Evolutionary conservation across 2,113 vertebrate genomes (phyloP).

Genomic region (Mandrillus leucophaeus): DNA sequence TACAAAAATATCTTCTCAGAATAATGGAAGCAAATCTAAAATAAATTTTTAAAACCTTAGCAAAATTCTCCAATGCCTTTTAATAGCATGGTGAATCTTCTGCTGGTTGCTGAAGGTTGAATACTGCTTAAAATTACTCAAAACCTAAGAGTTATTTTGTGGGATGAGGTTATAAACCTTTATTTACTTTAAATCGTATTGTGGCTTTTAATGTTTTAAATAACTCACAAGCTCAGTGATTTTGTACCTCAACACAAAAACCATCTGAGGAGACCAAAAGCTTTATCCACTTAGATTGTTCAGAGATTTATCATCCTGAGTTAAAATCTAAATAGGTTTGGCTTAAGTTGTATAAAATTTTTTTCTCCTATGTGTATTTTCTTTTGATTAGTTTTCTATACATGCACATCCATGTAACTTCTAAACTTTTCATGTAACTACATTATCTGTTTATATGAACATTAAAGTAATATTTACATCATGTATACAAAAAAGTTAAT

Average conservation of each 20-base stretch:
- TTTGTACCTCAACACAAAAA: conserved; percentile 12
- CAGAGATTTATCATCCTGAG: neutral
- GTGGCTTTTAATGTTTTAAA: conserved; percentile 52
- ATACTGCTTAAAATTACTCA: neutral
- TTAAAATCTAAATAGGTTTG: conserved; percentile 13
- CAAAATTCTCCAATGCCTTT: neutral
- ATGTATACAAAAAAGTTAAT: neutral
- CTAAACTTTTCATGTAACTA: neutral
- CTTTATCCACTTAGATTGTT: neutral
- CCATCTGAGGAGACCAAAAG: neutral
- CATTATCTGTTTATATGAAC: neutral
- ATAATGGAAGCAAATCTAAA: neutral
- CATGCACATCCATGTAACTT: neutral
- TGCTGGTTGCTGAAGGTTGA: neutral
- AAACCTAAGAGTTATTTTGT: neutral
- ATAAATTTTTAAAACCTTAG: neutral
- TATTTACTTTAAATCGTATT: conserved; percentile 25
- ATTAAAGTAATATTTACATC: neutral
- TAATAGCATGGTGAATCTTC: neutral
- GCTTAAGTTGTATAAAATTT: neutral
- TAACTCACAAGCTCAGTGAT: neutral
- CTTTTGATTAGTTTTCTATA: neutral
- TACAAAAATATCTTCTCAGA: neutral
- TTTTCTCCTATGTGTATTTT: neutral
- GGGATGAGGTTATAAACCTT: conserved; percentile 29